Evolutionary conservation across 2,888 invertebrate species (phyloP).

Genomic region (Abrostola tripartita): DNA sequence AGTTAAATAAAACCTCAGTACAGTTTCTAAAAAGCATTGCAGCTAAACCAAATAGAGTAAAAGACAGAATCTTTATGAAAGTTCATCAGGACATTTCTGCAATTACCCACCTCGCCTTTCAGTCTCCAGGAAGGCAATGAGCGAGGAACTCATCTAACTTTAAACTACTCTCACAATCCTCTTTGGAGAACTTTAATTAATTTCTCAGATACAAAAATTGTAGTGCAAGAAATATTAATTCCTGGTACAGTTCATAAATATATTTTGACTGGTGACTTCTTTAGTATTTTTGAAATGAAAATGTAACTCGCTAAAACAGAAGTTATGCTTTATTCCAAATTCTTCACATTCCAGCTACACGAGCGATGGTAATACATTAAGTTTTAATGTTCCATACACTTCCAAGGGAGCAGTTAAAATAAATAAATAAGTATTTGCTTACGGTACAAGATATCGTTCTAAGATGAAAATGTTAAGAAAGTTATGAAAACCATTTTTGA

Average conservation of each 20-base stretch:
- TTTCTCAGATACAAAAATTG: slow-evolving; percentile 46
- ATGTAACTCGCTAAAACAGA: background rate
- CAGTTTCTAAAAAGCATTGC: slow-evolving; percentile 13
- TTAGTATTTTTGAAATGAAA: background rate
- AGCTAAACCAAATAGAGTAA: slow-evolving; percentile 38
- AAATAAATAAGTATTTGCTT: background rate
- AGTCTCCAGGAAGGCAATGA: slow-evolving; percentile 39
- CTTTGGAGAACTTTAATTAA: slow-evolving; percentile 55
- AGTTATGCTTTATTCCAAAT: background rate
- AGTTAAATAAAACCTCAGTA: slow-evolving; percentile 33
- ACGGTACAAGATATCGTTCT: background rate
- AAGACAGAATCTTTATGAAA: slow-evolving; percentile 44
- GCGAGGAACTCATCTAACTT: slow-evolving; percentile 53
- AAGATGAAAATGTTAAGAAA: background rate
- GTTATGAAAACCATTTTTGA: background rate
- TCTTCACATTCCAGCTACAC: background rate
- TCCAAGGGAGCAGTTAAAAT: background rate
- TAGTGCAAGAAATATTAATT: slow-evolving; percentile 16
- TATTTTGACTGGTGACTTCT: background rate
- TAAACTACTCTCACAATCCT: slow-evolving; percentile 47
- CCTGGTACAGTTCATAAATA: slow-evolving; percentile 15
- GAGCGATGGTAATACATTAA: background rate
- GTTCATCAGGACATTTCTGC: slow-evolving; percentile 49
- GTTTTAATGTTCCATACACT: background rate
- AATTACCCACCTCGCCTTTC: slow-evolving; percentile 46